Conservation (phyloP, 2,797 vertebrate species). For the Tiaroga cobitis region DNA sequence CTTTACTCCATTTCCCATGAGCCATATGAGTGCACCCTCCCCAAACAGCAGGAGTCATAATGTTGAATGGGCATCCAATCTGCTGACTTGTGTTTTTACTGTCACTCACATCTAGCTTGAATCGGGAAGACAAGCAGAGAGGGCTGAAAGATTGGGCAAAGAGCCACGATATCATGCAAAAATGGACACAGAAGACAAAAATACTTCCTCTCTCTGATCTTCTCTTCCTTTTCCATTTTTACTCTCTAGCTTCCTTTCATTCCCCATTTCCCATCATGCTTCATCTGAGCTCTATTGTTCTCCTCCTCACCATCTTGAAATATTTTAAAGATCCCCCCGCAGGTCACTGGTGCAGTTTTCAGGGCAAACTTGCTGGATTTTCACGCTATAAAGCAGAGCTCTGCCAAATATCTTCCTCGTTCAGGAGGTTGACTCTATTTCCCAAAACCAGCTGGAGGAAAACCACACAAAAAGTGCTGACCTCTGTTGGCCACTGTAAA, state of each 20-base stretch:
- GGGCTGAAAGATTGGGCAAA: slow-evolving; percentile 41
- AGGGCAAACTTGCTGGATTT: slow-evolving; percentile 40
- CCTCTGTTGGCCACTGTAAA: slow-evolving; percentile 69
- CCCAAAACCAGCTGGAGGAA: background rate
- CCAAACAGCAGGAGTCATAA: slow-evolving; percentile 48
- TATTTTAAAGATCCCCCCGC: slow-evolving; percentile 29
- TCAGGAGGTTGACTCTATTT: slow-evolving; percentile 1
- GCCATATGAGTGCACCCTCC: slow-evolving; percentile 31
- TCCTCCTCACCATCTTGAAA: slow-evolving; percentile 47
- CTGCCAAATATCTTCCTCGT: slow-evolving; percentile 42
- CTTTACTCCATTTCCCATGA: slow-evolving; percentile 49
- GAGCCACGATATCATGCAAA: slow-evolving; percentile 52
- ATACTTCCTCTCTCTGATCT: slow-evolving; percentile 68
- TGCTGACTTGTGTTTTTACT: slow-evolving; percentile 43
- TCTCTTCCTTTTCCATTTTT: slow-evolving; percentile 60
- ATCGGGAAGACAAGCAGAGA: slow-evolving; percentile 34
- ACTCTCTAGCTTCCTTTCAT: slow-evolving; percentile 31
- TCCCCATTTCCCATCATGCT: slow-evolving; percentile 17
- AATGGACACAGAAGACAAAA: slow-evolving; percentile 63
- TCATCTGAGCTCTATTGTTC: slow-evolving; percentile 33
- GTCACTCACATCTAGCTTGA: slow-evolving; percentile 43
- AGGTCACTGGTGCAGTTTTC: slow-evolving; percentile 46
- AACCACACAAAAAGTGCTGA: slow-evolving; percentile 66
- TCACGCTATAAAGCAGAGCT: slow-evolving; percentile 45
- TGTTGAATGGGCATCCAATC: slow-evolving; percentile 53